A percentile compares a stretch with the other conserved stretches of the same genome.
These are phyloP conservation scores for Thomomys bottae DNA, from an alignment of 2,113 vertebrate genomes.

Conservation along the genomic window DNA sequence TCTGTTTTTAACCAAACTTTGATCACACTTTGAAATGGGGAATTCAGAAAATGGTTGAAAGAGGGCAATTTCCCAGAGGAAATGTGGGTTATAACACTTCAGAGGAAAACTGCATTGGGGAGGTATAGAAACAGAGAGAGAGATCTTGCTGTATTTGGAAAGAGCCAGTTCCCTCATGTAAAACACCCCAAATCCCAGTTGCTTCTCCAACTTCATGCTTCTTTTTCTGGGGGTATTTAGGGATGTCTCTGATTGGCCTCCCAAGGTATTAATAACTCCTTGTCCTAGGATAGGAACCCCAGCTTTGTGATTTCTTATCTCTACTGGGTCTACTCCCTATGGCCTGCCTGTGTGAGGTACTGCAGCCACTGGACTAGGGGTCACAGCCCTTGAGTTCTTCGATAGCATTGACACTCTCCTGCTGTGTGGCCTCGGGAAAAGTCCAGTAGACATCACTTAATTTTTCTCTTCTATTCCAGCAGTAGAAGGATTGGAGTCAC, in stretches of 20 bases:
- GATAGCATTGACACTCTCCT: neutral
- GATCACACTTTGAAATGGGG: slow-evolving; percentile 63
- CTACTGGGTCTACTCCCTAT: neutral
- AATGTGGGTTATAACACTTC: neutral
- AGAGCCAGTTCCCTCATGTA: neutral
- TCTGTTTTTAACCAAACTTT: slow-evolving; percentile 74
- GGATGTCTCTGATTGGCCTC: neutral
- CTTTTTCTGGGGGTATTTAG: neutral
- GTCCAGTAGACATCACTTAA: neutral
- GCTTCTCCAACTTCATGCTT: neutral
- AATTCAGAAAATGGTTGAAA: slow-evolving; percentile 57
- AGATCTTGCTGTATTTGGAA: slow-evolving; percentile 13
- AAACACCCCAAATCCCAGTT: neutral
- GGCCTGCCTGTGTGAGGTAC: neutral
- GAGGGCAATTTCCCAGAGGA: slow-evolving; percentile 9
- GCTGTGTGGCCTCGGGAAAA: neutral
- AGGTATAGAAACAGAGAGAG: neutral
- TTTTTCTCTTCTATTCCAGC: neutral
- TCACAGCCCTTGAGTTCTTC: neutral
- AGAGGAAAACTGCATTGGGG: neutral
- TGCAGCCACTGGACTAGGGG: neutral
- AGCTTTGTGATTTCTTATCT: neutral
- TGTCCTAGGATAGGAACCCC: neutral
- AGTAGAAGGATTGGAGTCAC: neutral
- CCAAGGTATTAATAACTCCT: neutral